phyloP scores from a whole-genome alignment of 1,140 invertebrate species.

The Triops cancriformis region DNA sequence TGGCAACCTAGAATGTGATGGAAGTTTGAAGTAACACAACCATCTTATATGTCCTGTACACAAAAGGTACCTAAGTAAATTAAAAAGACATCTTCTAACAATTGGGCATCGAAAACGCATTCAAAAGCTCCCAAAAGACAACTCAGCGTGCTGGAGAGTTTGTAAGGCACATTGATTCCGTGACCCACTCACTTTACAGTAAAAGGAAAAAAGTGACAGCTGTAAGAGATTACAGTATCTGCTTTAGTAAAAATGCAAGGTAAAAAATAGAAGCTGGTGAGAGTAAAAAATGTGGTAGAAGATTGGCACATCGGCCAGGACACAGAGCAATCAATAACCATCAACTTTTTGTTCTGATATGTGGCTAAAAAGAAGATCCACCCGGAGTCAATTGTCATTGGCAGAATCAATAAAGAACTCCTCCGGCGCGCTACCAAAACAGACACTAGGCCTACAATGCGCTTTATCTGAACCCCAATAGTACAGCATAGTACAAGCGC shows the following conservation, averaged over 20 bases:
- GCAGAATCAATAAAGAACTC: slow-evolving; percentile 5
- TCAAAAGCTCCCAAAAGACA: too few species aligned
- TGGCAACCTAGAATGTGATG: neutral
- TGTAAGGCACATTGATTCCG: too few species aligned
- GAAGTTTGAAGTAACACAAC: neutral
- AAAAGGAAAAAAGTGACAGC: neutral
- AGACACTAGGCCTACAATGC: neutral
- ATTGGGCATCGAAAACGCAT: too few species aligned
- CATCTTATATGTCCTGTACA: too few species aligned
- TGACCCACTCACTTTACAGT: neutral
- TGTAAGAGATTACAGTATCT: neutral
- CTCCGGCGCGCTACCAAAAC: neutral
- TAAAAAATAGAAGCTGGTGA: neutral
- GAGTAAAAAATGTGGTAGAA: neutral
- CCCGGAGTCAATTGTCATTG: slow-evolving; percentile 5
- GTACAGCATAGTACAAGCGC: neutral
- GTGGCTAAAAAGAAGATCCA: neutral
- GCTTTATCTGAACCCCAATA: neutral
- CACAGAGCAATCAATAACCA: neutral
- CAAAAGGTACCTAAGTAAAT: too few species aligned
- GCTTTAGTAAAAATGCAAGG: neutral
- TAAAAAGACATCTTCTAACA: too few species aligned
- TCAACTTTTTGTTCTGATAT: neutral
- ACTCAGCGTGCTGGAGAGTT: too few species aligned
- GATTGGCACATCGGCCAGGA: neutral